phyloP scores from a whole-genome alignment of 2,797 vertebrate species.

The Stomatorhinus walkeri region DNA sequence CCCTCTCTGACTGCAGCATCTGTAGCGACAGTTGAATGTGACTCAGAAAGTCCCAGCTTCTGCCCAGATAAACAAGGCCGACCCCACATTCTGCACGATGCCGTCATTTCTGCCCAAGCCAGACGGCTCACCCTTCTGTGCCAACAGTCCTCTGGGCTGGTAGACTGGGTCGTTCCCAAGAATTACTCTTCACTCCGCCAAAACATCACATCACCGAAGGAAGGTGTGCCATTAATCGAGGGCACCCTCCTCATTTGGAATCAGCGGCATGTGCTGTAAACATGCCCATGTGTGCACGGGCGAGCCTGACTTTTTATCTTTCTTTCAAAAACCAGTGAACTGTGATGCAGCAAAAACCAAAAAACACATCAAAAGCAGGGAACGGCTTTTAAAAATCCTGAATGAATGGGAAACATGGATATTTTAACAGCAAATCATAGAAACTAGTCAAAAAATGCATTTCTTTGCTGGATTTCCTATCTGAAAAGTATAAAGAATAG shows the following conservation, averaged over 20 bases:
- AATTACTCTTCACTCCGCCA: slow-evolving; percentile 1
- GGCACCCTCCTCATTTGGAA: no score
- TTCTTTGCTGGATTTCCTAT: not conserved
- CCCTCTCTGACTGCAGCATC: not conserved
- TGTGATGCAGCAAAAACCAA: not conserved
- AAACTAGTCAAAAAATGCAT: not conserved
- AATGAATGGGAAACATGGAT: not conserved
- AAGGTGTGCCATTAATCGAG: not conserved
- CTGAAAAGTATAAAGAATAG: not conserved
- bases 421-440: not conserved
- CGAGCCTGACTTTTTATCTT: not conserved
- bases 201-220: not conserved
- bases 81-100: not conserved
- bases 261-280: not conserved
- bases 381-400: not conserved
- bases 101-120: not conserved
- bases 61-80: not conserved
- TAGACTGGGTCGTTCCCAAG: not conserved
- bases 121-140: not conserved
- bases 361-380: not conserved
- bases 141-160: not conserved
- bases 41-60: not conserved
- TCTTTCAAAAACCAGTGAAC: not conserved
- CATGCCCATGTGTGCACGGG: not conserved
- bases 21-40: not conserved